A percentile compares a stretch with the other conserved stretches of the same genome.
Evolutionary conservation across 2,113 vertebrate genomes (phyloP).

Genomic region (Riparia riparia): DNA sequence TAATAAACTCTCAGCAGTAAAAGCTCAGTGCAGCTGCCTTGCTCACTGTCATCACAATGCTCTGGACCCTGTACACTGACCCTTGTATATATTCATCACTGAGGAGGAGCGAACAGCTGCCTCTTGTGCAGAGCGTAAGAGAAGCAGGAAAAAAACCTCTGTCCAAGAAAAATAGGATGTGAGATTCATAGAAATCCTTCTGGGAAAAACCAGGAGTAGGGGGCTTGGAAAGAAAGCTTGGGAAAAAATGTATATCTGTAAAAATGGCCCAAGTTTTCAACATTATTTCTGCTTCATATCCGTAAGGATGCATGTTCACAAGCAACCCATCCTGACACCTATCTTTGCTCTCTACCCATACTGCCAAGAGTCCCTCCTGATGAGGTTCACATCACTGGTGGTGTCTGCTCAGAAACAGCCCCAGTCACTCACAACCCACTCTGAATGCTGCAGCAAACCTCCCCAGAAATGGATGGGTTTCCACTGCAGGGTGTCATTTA

Average conservation of each 20-base stretch:
- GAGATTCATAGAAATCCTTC: not conserved
- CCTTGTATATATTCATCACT: not conserved
- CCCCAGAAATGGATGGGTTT: not conserved
- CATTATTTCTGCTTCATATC: not conserved
- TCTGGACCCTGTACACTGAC: not conserved
- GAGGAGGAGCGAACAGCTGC: not conserved
- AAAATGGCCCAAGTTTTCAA: not conserved
- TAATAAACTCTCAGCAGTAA: slow-evolving; percentile 30
- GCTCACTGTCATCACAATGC: not conserved
- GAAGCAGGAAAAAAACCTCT: not conserved
- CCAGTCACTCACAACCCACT: not conserved
- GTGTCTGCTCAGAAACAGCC: not conserved
- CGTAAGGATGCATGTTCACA: not conserved
- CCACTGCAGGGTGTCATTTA: not conserved
- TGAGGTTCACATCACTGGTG: not conserved
- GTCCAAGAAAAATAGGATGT: not conserved
- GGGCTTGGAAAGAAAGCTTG: not conserved
- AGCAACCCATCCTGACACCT: not conserved
- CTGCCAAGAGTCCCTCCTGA: not conserved
- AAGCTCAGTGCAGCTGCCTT: slow-evolving; percentile 5
- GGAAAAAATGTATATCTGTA: not conserved
- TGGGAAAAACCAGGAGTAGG: not conserved
- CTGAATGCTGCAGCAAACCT: not conserved
- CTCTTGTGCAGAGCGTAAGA: not conserved
- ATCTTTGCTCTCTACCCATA: not conserved